These are phyloP conservation scores for Epinotia nisella DNA, from an alignment of 2,888 invertebrate species.

Conservation along the genomic window DNA sequence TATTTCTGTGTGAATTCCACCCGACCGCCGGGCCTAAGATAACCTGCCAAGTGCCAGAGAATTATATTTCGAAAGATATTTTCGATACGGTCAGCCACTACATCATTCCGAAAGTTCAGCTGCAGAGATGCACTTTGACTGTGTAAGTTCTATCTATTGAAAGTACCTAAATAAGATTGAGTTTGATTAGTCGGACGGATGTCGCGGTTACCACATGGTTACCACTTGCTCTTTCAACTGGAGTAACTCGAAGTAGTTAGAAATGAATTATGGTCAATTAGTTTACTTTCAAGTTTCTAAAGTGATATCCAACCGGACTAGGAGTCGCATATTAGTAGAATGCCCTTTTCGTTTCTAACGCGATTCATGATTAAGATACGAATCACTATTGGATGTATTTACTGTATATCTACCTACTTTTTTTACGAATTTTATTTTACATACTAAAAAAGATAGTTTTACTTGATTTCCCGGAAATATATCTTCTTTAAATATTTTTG, in stretches of 20 bases:
- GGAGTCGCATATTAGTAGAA: neutral
- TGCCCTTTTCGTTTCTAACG: slow-evolving; percentile 4
- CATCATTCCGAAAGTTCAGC: slow-evolving; percentile 92
- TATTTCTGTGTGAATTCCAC: slow-evolving; percentile 91
- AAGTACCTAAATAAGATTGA: neutral
- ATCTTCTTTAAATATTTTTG: no score
- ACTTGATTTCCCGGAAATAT: no score
- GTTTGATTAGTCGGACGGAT: neutral
- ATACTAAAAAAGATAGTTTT: no score
- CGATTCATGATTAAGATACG: slow-evolving; percentile 18
- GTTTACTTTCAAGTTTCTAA: slow-evolving; percentile 21
- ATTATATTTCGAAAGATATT: slow-evolving; percentile 91
- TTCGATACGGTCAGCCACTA: slow-evolving; percentile 93
- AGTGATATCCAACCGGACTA: slow-evolving; percentile 9
- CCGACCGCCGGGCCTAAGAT: slow-evolving; percentile 91
- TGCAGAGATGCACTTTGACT: slow-evolving; percentile 91
- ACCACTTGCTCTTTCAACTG: neutral
- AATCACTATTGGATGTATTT: neutral
- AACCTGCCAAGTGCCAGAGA: slow-evolving; percentile 91
- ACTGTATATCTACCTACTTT: slow-evolving; percentile 1
- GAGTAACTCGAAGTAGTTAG: slow-evolving; percentile 14
- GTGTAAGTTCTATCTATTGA: slow-evolving; percentile 84
- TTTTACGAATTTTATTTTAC: neutral
- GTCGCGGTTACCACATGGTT: neutral
- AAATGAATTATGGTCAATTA: slow-evolving; percentile 24